These are phyloP conservation scores for Phyllotreta striolata DNA, from an alignment of 2,888 invertebrate species.

Conservation along the genomic window DNA sequence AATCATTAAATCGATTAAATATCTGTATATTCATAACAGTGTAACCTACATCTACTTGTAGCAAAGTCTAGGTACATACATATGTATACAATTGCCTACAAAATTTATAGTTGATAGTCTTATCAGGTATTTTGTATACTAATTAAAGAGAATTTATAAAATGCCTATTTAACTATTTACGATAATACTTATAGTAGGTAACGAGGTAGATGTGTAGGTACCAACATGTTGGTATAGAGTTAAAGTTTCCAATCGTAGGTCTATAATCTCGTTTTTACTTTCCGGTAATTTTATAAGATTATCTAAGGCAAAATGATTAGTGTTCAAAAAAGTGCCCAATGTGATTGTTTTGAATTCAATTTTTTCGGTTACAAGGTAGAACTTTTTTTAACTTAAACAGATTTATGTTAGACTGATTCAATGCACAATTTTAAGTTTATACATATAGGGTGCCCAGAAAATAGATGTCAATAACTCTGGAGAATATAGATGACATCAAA, in stretches of 20 bases:
- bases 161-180: background rate
- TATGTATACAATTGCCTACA: too few species aligned
- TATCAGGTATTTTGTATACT: slow-evolving; percentile 11
- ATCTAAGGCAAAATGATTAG: background rate
- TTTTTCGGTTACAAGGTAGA: slow-evolving; percentile 1
- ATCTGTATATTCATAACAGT: too few species aligned
- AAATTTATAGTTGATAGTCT: slow-evolving; percentile 5
- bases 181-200: slow-evolving; percentile 1
- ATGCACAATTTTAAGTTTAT: background rate
- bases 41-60: slow-evolving; percentile 1
- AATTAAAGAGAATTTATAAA: slow-evolving; percentile 13
- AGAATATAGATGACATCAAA: too few species aligned
- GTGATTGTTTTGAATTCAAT: background rate
- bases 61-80: background rate
- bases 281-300: too few species aligned
- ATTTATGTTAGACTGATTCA: background rate
- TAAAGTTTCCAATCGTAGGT: background rate
- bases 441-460: too few species aligned
- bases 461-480: too few species aligned
- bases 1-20: too few species aligned
- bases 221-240: too few species aligned
- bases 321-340: slow-evolving; percentile 2
- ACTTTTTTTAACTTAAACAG: background rate
- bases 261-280: too few species aligned
- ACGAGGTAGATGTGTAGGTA: too few species aligned